A percentile compares a stretch with the other conserved stretches of the same genome.
phyloP scores from a whole-genome alignment of 2,113 vertebrate species.

The Xenotilapia leptura region DNA sequence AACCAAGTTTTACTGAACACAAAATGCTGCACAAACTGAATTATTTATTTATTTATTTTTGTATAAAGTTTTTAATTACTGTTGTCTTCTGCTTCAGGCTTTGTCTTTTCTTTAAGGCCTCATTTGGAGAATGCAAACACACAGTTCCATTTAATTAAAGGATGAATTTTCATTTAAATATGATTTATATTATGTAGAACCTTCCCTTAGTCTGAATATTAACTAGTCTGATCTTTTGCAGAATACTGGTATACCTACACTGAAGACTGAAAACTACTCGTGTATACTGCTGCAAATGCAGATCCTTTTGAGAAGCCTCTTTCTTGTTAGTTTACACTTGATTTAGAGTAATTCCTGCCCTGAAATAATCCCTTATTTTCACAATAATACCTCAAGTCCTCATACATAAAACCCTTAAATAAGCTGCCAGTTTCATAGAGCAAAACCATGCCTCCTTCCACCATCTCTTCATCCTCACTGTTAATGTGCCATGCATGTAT shows the following conservation, averaged over 20 bases:
- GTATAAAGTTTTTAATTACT: not conserved
- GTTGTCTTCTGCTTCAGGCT: not conserved
- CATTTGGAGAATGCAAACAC: not conserved
- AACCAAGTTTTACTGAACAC: not conserved
- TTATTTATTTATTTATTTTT: not conserved
- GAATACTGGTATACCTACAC: not conserved
- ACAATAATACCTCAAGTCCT: not conserved
- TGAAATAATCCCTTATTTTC: not conserved
- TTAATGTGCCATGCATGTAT: slow-evolving; percentile 67
- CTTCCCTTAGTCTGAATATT: not conserved
- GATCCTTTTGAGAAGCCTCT: slow-evolving; percentile 11
- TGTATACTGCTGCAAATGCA: not conserved
- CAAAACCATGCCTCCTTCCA: slow-evolving; percentile 42
- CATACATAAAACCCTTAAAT: not conserved
- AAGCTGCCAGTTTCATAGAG: not conserved
- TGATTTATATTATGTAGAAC: not conserved
- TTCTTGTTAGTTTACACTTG: not conserved
- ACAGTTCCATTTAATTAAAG: not conserved
- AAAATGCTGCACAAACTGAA: not conserved
- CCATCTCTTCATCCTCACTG: slow-evolving; percentile 65
- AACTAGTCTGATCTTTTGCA: not conserved
- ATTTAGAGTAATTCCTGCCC: not conserved
- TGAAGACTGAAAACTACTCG: not conserved
- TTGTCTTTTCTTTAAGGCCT: not conserved
- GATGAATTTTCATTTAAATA: not conserved